phyloP scores from a whole-genome alignment of 2,113 vertebrate species.

The Ailuropoda melanoleuca region DNA sequence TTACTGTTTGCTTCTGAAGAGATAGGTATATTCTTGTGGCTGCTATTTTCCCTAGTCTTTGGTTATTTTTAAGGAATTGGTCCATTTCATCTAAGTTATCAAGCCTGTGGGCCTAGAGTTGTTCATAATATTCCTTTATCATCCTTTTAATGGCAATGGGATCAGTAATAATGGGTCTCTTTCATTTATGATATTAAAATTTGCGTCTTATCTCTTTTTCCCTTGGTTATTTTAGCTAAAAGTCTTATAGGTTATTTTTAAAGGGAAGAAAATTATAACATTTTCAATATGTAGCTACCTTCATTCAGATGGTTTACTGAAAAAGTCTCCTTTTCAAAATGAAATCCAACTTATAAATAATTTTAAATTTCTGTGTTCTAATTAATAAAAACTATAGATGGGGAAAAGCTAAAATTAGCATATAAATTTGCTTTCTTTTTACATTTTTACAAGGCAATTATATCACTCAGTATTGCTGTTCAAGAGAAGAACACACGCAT shows the following conservation, averaged over 20 bases:
- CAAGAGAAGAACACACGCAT: neutral
- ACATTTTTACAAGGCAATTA: neutral
- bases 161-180: neutral
- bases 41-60: neutral
- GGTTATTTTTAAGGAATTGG: neutral
- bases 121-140: neutral
- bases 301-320: neutral
- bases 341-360: constrained; percentile 4
- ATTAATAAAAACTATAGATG: constrained; percentile 22
- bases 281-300: neutral
- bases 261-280: neutral
- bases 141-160: neutral
- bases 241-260: neutral
- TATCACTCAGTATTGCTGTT: neutral
- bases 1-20: neutral
- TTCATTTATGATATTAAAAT: neutral
- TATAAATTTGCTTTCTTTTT: neutral
- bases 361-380: neutral
- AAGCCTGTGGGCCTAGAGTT: neutral
- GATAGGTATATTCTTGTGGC: neutral
- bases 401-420: neutral
- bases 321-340: neutral
- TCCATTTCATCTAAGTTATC: neutral
- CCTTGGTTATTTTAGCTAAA: neutral
- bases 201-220: neutral